Evolutionary conservation across 1,140 invertebrate genomes (phyloP).

Genomic region (Lasioglossum baleicum): DNA sequence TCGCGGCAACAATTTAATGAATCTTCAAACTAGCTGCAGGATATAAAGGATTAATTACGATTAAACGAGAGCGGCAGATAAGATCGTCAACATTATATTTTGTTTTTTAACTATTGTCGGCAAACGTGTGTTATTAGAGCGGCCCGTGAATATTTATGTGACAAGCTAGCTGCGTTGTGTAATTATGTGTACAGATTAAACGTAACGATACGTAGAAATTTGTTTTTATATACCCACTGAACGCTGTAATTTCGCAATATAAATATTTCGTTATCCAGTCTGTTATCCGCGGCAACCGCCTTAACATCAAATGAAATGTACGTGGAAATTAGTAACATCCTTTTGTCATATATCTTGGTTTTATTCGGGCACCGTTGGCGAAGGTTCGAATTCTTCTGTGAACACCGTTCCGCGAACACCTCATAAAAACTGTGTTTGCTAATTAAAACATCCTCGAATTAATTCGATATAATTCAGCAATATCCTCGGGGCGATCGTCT

Average conservation of each 20-base stretch:
- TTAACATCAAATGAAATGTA: neutral
- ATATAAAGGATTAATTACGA: too few species aligned
- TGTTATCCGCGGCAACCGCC: too few species aligned
- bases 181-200: neutral
- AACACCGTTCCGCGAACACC: neutral
- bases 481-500: neutral
- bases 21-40: too few species aligned
- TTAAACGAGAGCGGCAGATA: too few species aligned
- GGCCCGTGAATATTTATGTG: neutral
- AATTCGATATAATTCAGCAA: constrained; percentile 18
- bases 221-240: neutral
- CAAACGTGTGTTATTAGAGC: neutral
- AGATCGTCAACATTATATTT: neutral
- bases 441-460: constrained; percentile 34
- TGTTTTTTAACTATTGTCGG: neutral
- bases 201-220: neutral
- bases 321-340: neutral
- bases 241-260: neutral
- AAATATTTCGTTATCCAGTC: neutral
- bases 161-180: neutral
- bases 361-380: neutral
- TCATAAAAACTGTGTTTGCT: constrained; percentile 4
- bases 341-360: neutral
- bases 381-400: neutral
- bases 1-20: too few species aligned